phyloP scores from a whole-genome alignment of 2,888 invertebrate species.

The Sminthurinus aureus region DNA sequence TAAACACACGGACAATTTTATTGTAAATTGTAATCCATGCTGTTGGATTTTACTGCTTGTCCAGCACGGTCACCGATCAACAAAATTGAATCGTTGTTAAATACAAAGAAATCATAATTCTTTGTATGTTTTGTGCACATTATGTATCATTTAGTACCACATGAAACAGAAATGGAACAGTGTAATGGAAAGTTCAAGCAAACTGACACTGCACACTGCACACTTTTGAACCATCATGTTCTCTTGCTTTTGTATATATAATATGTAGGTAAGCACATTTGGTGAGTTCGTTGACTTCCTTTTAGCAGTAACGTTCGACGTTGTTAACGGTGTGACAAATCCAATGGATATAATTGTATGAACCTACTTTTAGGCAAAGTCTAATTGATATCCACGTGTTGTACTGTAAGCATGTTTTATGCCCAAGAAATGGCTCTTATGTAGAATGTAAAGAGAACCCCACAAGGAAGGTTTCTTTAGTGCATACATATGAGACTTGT shows the following conservation, averaged over 20 bases:
- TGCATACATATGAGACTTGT: background rate
- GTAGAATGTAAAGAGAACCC: too few relatives aligned
- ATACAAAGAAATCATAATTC: too few relatives aligned
- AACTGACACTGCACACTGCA: background rate
- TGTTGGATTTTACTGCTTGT: too few relatives aligned
- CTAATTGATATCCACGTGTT: conserved; percentile 33
- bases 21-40: too few relatives aligned
- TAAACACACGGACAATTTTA: too few relatives aligned
- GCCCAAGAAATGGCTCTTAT: background rate
- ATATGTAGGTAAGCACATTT: background rate
- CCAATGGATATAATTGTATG: background rate
- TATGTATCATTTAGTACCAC: background rate
- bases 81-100: too few relatives aligned
- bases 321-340: background rate
- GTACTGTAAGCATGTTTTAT: background rate
- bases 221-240: background rate
- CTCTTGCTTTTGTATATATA: background rate
- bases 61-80: too few relatives aligned
- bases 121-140: too few relatives aligned
- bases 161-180: background rate
- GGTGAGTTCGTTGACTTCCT: conserved; percentile 1
- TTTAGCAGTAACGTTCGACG: background rate
- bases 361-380: conserved; percentile 26
- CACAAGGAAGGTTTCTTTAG: background rate
- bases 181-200: background rate